Conservation (phyloP, 2,888 invertebrate species). For the Diplazon laetatorius region DNA sequence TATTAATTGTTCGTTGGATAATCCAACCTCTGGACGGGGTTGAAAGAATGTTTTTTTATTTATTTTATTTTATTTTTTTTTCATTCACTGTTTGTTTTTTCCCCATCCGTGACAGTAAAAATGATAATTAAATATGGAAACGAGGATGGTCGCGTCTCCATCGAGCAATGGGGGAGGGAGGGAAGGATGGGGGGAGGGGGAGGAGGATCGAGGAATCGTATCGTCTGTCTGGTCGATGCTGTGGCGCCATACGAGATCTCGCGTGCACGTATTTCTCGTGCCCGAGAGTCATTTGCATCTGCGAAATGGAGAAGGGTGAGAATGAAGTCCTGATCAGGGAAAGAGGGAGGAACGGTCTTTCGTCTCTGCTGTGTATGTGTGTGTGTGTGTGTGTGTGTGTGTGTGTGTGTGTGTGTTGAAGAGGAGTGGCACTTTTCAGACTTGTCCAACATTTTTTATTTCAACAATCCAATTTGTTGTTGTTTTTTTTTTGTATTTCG, state of each 20-base stretch:
- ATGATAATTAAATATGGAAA: conserved; percentile 67
- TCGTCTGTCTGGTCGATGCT: conserved; percentile 57
- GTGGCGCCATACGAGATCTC: conserved; percentile 62
- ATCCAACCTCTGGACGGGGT: conserved; percentile 29
- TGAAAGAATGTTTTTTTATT: conserved; percentile 25
- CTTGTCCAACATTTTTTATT: conserved; percentile 27
- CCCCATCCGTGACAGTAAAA: too few relatives aligned
- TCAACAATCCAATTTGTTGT: conserved; percentile 4
- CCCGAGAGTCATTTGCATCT: conserved; percentile 64
- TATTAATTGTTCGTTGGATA: conserved; percentile 61
- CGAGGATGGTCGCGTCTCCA: conserved; percentile 60
- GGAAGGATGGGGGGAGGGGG: too few relatives aligned
- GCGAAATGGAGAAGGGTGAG: conserved; percentile 58
- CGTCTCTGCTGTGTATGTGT: too few relatives aligned
- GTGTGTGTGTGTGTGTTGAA: neutral
- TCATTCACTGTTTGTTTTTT: too few relatives aligned
- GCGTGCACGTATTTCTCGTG: conserved; percentile 54
- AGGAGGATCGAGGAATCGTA: too few relatives aligned
- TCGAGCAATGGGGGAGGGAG: conserved; percentile 39
- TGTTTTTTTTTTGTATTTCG: too few relatives aligned
- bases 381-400: too few relatives aligned
- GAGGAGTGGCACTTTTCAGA: conserved; percentile 18
- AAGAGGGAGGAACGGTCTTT: neutral
- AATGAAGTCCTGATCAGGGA: neutral
- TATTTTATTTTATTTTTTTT: too few relatives aligned